Percentiles rank a stretch among this genome's conserved stretches.
phyloP scores from a whole-genome alignment of 2,797 vertebrate genomes.

The Euthynnus affinis region DNA sequence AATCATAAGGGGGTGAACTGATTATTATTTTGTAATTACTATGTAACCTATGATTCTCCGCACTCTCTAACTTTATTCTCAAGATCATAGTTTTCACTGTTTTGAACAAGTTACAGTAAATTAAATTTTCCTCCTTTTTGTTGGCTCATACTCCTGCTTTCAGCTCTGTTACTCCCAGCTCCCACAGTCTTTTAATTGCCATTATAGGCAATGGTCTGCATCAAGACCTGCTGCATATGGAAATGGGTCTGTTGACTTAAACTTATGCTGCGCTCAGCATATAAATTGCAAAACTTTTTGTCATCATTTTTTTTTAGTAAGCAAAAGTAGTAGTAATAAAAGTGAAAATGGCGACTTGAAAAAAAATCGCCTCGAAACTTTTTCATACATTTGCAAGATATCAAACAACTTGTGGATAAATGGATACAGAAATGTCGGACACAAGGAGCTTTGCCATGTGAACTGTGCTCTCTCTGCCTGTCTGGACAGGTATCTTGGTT shows the following conservation, averaged over 20 bases:
- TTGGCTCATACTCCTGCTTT: conserved; percentile 36
- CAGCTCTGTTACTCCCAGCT: conserved; percentile 38
- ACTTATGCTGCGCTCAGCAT: conserved; percentile 52
- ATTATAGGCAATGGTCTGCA: conserved; percentile 59
- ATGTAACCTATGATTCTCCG: background rate
- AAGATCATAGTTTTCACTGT: conserved; percentile 14
- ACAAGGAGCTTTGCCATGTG: background rate
- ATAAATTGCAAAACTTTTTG: conserved; percentile 38
- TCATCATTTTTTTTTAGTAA: conserved; percentile 18
- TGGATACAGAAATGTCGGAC: background rate
- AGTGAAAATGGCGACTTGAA: conserved; percentile 9
- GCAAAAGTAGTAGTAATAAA: conserved; percentile 14
- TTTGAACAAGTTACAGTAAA: conserved; percentile 22
- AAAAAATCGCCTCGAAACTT: background rate
- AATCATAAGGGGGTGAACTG: background rate
- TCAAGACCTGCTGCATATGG: conserved; percentile 62
- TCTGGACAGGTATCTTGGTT: conserved; percentile 31
- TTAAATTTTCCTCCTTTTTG: conserved; percentile 22
- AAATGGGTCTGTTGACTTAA: conserved; percentile 50
- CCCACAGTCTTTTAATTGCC: conserved; percentile 56
- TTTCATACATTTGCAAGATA: background rate
- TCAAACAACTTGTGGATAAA: background rate
- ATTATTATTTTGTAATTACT: conserved; percentile 23
- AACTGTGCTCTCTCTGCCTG: background rate
- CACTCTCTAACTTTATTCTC: conserved; percentile 8